Evolutionary conservation across 2,113 vertebrate species (phyloP), one percentile per base, ranked within the genome.

Genomic region (Butorides virescens): DNA sequence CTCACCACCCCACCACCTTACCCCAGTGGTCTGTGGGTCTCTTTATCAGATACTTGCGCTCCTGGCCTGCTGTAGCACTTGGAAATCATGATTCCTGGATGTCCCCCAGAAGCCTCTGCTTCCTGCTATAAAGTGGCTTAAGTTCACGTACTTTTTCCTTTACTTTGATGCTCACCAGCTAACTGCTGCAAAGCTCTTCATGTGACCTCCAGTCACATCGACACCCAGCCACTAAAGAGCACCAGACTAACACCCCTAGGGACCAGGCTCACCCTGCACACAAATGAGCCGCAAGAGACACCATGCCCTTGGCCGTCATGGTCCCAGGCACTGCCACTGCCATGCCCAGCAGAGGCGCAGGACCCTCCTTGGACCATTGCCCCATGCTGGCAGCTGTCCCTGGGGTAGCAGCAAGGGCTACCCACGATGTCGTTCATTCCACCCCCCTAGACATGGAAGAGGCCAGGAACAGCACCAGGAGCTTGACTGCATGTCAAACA

Each of bases 391-490:
- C 5, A 77, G 11, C 15, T 0, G 0, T 20, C 18, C 3, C 19
- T 59, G 25, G 17, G 5, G 3, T 10, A 56, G 15, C 50, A 44
- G 15, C 49, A 81, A n/a, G 15, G 42, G 7, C 6, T 7, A 44
- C 8, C 34, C 3, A 1, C 44, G 47, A 14, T 21, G 11, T 32
- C 3, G 4, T 19, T 4, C 5, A 44, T 44, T 44, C 8, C 13
- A 10, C 44, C 0, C 0, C 16, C 15, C 42, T 44, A 55, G 17
- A 27, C 3, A 10, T 1, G 4, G 3, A 15, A 53, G n/a, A 84
- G 15, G n/a, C 18, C 26, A 21, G 8, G 29, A 66, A 29, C 1
- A 2, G 26, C 13, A 37, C 34, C 13, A 13, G 1, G 5, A 71
- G 8, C 34, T 70, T 67, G 37, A 81, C 32, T 71, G 17, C 21